Percentiles rank a stretch among this genome's conserved stretches.
phyloP scores from a whole-genome alignment of 1,140 invertebrate genomes.

The Muscidifurax raptorellus region DNA sequence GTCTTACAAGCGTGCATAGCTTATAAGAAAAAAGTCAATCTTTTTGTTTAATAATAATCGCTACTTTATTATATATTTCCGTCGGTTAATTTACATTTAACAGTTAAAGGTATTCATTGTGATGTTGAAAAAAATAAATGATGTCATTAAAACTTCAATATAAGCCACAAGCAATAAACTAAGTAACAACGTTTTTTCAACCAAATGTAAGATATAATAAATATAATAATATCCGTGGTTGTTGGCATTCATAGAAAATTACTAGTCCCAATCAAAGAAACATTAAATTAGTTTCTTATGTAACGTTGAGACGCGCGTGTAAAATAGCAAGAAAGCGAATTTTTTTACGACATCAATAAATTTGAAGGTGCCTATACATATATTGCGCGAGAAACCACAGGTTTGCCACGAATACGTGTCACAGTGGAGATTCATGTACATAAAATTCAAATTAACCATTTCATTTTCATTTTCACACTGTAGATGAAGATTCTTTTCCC shows the following conservation, averaged over 20 bases:
- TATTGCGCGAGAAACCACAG: conserved; percentile 36
- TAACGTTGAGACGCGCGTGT: too few species aligned
- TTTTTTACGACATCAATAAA: conserved; percentile 52
- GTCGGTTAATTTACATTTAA: too few species aligned
- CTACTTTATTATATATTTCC: too few species aligned
- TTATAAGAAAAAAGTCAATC: too few species aligned
- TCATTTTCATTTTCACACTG: conserved; percentile 51
- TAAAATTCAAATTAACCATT: conserved; percentile 47
- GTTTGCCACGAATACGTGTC: conserved; percentile 3
- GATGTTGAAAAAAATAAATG: too few species aligned
- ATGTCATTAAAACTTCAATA: too few species aligned
- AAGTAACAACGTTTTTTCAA: too few species aligned
- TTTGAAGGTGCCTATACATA: conserved; percentile 28
- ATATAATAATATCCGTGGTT: conserved; percentile 47
- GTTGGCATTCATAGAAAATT: conserved; percentile 25
- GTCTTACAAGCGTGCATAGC: too few species aligned
- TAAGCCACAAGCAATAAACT: too few species aligned
- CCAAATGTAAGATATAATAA: background rate
- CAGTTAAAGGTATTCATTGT: too few species aligned
- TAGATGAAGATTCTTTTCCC: conserved; percentile 9
- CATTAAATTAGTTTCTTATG: conserved; percentile 45
- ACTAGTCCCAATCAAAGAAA: conserved; percentile 46
- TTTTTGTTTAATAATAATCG: too few species aligned
- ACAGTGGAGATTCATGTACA: background rate
- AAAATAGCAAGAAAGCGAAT: background rate